phyloP scores from a whole-genome alignment of 2,113 vertebrate genomes.

The Rhinolophus ferrumequinum region DNA sequence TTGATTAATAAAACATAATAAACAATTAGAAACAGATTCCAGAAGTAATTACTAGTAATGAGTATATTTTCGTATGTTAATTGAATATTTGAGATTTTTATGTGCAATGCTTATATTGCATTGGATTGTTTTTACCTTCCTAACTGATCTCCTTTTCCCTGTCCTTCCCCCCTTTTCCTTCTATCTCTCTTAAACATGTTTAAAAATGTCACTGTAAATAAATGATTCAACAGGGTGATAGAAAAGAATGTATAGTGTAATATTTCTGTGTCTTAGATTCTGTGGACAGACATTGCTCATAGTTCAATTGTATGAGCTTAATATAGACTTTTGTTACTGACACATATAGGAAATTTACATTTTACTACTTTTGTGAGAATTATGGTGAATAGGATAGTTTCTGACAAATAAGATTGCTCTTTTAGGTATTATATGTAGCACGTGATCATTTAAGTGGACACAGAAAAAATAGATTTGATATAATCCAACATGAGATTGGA shows the following conservation, averaged over 20 bases:
- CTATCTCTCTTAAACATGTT: background rate
- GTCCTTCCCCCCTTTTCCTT: background rate
- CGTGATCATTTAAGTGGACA: background rate
- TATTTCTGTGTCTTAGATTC: background rate
- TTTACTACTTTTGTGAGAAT: background rate
- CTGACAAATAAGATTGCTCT: background rate
- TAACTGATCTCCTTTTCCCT: background rate
- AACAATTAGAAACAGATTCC: background rate
- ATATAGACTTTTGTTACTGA: background rate
- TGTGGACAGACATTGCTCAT: background rate
- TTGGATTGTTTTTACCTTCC: background rate
- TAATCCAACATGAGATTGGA: background rate
- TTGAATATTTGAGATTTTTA: background rate
- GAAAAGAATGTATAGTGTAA: background rate
- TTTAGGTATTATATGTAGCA: background rate
- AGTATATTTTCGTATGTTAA: background rate
- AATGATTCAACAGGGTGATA: background rate
- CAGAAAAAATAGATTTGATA: background rate
- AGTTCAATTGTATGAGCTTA: background rate
- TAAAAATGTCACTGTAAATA: background rate
- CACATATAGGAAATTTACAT: background rate
- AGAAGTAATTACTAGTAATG: background rate
- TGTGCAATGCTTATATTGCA: background rate
- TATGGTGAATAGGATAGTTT: background rate
- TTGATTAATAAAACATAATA: background rate